A percentile compares a stretch with the other conserved stretches of the same genome.
Evolutionary conservation across 2,797 vertebrate species (phyloP).

Genomic region (Xenentodon cancila): DNA sequence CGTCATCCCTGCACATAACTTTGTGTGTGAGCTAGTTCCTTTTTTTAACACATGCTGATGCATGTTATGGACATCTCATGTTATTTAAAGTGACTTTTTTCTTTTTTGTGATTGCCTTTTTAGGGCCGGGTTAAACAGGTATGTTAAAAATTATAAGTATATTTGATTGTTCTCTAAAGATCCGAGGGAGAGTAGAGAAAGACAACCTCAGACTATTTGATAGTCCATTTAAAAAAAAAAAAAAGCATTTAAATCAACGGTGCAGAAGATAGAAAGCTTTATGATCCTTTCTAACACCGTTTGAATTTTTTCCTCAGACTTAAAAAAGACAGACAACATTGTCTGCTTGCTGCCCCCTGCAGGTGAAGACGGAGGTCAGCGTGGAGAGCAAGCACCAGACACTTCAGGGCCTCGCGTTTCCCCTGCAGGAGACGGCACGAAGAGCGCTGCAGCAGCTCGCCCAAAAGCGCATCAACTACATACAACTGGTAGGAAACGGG

Average conservation of each 20-base stretch:
- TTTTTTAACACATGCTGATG: conserved; percentile 4
- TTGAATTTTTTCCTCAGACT: not conserved
- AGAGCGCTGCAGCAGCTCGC: conserved; percentile 89
- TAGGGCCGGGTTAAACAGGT: conserved; percentile 84
- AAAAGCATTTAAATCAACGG: too few relatives aligned
- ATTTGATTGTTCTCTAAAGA: not conserved
- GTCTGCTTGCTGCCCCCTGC: conserved; percentile 67
- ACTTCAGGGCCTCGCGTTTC: conserved; percentile 93
- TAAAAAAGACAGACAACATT: not conserved
- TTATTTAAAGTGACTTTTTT: conserved; percentile 21
- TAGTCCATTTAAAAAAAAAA: too few relatives aligned
- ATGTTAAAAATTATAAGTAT: conserved; percentile 31
- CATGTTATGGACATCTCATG: not conserved
- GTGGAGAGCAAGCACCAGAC: conserved; percentile 97
- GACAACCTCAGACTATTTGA: too few relatives aligned
- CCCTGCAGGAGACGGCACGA: conserved; percentile 89
- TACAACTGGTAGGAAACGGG: conserved; percentile 89
- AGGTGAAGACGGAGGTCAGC: conserved; percentile 95
- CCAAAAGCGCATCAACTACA: conserved; percentile 91
- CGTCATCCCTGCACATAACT: conserved; percentile 15
- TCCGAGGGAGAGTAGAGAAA: too few relatives aligned
- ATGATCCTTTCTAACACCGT: not conserved
- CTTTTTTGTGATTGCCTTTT: conserved; percentile 49
- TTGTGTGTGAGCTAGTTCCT: conserved; percentile 1
- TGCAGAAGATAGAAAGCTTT: too few relatives aligned